A percentile compares a stretch with the other conserved stretches of the same genome.
phyloP scores from a whole-genome alignment of 2,113 vertebrate genomes.

The Bettongia penicillata region DNA sequence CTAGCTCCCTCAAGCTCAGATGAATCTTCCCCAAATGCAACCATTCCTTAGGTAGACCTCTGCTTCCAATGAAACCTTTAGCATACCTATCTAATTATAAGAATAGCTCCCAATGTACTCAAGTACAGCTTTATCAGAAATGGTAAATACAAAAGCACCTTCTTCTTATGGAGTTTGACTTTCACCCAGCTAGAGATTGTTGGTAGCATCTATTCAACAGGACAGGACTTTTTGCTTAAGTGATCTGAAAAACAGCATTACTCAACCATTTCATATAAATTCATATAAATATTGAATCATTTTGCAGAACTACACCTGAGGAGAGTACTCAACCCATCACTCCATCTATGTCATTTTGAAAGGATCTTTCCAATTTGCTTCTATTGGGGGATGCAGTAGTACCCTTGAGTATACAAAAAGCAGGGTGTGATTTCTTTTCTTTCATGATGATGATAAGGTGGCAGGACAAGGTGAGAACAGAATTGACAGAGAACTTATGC shows the following conservation, averaged over 20 bases:
- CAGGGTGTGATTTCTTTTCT: neutral
- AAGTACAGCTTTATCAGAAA: neutral
- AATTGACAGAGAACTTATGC: neutral
- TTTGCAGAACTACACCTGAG: neutral
- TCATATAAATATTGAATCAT: neutral
- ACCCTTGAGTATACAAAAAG: neutral
- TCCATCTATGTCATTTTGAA: neutral
- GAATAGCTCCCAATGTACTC: too few species aligned
- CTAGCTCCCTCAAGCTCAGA: neutral
- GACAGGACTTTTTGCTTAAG: neutral
- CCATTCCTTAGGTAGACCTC: neutral
- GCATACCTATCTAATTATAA: neutral
- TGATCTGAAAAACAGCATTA: neutral
- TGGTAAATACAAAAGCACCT: neutral
- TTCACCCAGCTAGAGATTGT: neutral
- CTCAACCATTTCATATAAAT: neutral
- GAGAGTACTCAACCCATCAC: neutral
- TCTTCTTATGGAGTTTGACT: neutral
- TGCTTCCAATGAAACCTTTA: neutral
- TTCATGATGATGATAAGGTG: neutral
- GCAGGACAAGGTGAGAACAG: neutral
- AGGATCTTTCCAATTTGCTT: neutral
- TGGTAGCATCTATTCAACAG: neutral
- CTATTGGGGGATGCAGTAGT: neutral
- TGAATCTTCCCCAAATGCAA: neutral